phyloP scores from a whole-genome alignment of 1,140 invertebrate species.

The Sitobion miscanthi region DNA sequence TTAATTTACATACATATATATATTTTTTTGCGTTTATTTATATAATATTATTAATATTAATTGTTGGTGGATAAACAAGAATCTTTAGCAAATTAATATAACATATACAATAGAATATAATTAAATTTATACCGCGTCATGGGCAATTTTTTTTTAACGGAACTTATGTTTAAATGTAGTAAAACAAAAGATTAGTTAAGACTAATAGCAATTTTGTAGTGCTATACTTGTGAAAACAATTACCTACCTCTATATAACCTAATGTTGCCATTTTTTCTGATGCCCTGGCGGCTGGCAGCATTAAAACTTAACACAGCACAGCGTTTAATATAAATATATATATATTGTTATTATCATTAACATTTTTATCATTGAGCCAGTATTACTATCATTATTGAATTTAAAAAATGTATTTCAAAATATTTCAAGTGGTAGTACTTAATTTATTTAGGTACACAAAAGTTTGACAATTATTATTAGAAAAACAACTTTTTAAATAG shows the following conservation, averaged over 20 bases:
- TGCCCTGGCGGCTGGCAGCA: neutral
- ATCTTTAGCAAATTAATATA: neutral
- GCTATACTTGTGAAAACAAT: neutral
- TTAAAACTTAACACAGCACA: neutral
- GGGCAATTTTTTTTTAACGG: neutral
- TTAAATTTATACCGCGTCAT: neutral
- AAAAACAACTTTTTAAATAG: neutral
- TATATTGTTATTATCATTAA: neutral
- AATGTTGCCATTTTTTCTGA: neutral
- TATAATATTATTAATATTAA: neutral
- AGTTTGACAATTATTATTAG: neutral
- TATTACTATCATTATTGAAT: neutral
- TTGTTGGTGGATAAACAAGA: neutral
- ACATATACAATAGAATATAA: neutral
- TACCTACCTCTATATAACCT: neutral
- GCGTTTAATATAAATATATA: neutral
- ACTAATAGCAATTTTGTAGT: neutral
- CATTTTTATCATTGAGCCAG: neutral
- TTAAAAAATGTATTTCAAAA: neutral
- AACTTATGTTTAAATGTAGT: neutral
- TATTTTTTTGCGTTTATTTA: neutral
- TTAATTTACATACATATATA: neutral
- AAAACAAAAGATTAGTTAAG: neutral
- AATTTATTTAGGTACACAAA: neutral
- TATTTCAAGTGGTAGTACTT: neutral